These are phyloP conservation scores for Chelonia mydas DNA, from an alignment of 2,797 vertebrate species.

Conservation along the genomic window DNA sequence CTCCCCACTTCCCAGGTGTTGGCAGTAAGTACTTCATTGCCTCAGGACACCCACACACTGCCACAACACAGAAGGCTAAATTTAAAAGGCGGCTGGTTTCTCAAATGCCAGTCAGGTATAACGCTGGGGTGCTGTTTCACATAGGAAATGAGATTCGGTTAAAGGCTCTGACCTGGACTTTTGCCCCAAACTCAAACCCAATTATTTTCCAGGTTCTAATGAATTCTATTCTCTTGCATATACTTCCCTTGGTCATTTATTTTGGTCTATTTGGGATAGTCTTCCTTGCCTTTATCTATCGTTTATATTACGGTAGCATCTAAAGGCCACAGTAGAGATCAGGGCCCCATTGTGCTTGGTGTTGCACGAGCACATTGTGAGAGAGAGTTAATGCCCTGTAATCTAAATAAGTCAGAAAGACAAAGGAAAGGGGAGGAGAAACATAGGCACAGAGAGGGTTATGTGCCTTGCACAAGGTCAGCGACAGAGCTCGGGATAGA, in stretches of 20 bases:
- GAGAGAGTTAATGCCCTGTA: fast-evolving
- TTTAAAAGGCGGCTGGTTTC: not conserved
- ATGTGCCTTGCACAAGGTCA: not conserved
- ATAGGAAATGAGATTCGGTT: not conserved
- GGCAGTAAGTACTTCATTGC: slow-evolving; percentile 27
- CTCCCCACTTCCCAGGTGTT: slow-evolving; percentile 27
- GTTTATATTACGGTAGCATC: fast-evolving
- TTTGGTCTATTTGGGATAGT: not conserved
- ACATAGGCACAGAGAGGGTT: not conserved
- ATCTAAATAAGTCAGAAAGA: not conserved
- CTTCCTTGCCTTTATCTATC: not conserved
- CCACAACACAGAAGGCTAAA: not conserved
- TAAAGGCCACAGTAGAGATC: not conserved
- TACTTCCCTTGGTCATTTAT: not conserved
- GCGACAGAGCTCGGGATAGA: not conserved
- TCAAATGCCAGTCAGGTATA: not conserved
- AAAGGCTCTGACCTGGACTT: not conserved
- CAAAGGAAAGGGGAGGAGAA: not conserved
- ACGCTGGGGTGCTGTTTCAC: not conserved
- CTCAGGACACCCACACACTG: not conserved
- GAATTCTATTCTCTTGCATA: not conserved
- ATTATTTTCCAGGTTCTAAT: not conserved
- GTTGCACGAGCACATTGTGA: not conserved
- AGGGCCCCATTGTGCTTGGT: fast-evolving
- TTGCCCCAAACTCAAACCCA: not conserved